phyloP scores from a whole-genome alignment of 2,797 vertebrate genomes.

The Salmo trutta region DNA sequence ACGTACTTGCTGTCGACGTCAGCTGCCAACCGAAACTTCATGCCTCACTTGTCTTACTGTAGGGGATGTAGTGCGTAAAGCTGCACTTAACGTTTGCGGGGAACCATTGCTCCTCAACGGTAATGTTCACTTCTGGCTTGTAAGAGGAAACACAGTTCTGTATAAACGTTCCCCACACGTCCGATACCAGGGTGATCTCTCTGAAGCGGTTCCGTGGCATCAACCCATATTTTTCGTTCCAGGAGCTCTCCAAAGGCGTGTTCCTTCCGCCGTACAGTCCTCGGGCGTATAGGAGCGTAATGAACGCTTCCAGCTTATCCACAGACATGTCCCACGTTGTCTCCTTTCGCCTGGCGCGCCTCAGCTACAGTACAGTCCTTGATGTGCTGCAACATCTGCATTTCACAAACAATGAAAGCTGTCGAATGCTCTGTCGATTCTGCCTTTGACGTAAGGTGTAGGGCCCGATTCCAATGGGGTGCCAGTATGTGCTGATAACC shows the following conservation, averaged over 20 bases:
- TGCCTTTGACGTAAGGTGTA: background rate
- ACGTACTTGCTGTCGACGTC: constrained; percentile 20
- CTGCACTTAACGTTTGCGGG: constrained; percentile 13
- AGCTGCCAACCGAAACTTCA: constrained; percentile 23
- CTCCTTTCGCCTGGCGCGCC: background rate
- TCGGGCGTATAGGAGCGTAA: background rate
- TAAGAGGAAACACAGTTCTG: constrained; percentile 26
- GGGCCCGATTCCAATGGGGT: background rate
- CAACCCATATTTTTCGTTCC: constrained; percentile 1
- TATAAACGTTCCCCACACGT: constrained; percentile 15
- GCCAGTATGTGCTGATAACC: background rate
- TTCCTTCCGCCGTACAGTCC: background rate
- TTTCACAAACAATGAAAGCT: background rate
- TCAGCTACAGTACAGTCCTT: background rate
- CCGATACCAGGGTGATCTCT: background rate
- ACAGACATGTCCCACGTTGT: constrained; percentile 5
- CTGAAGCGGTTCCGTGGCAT: constrained; percentile 10
- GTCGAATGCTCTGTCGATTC: background rate
- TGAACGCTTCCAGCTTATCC: constrained; percentile 11
- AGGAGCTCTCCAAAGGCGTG: constrained; percentile 8
- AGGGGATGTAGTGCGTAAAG: constrained; percentile 22
- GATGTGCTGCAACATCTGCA: background rate
- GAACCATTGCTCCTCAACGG: constrained; percentile 19
- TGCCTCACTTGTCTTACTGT: constrained; percentile 16
- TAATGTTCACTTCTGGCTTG: constrained; percentile 18